A percentile compares a stretch with the other conserved stretches of the same genome.
These are phyloP conservation scores for Miltochrista miniata DNA, from an alignment of 2,888 invertebrate species.

Conservation along the genomic window DNA sequence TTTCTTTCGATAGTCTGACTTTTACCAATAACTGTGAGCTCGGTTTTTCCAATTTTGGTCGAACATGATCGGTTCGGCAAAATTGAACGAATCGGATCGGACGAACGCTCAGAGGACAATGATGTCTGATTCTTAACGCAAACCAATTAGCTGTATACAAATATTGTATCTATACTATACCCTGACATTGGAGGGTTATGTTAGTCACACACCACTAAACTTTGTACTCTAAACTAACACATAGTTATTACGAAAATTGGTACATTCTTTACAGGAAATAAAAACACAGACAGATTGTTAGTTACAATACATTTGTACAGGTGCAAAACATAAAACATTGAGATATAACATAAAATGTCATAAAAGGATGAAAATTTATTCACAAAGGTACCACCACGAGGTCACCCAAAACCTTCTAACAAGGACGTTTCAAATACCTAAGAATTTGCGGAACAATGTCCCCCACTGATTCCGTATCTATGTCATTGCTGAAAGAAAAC, in stretches of 20 bases:
- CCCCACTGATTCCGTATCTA: slow-evolving; percentile 60
- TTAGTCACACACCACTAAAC: slow-evolving; percentile 40
- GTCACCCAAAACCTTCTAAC: slow-evolving; percentile 50
- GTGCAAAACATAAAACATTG: slow-evolving; percentile 14
- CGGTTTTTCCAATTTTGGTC: too few species aligned
- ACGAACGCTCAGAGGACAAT: too few species aligned
- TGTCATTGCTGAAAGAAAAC: slow-evolving; percentile 78
- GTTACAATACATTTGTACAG: slow-evolving; percentile 31
- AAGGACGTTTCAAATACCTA: slow-evolving; percentile 63
- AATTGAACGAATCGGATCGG: too few species aligned
- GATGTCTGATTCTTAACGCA: too few species aligned
- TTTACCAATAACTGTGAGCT: too few species aligned
- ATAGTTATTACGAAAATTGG: slow-evolving; percentile 8
- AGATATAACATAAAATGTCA: slow-evolving; percentile 28
- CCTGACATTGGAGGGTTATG: slow-evolving; percentile 8
- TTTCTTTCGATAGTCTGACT: too few species aligned
- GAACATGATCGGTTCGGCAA: too few species aligned
- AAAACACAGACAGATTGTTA: slow-evolving; percentile 28
- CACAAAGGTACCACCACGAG: slow-evolving; percentile 50
- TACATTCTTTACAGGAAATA: slow-evolving; percentile 16
- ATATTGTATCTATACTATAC: too few species aligned
- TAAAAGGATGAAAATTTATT: slow-evolving; percentile 47
- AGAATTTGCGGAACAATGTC: slow-evolving; percentile 61
- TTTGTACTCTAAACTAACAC: too few species aligned
- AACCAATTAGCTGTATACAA: too few species aligned